Conservation (phyloP, 1,140 invertebrate genomes). For the Heliothis subflexa region DNA sequence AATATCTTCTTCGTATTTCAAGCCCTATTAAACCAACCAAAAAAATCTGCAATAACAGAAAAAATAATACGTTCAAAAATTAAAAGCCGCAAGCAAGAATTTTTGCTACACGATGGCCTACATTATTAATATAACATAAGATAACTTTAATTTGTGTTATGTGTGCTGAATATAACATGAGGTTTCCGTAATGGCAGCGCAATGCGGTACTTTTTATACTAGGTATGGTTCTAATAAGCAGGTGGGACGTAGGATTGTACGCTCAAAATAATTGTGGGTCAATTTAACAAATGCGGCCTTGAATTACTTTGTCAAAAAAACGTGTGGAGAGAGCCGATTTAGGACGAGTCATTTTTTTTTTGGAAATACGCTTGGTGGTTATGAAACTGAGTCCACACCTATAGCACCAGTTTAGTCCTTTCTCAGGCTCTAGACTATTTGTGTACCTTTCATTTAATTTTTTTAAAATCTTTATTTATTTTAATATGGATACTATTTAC, state of each 20-base stretch:
- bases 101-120: not conserved
- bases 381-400: too few relatives aligned
- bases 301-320: constrained; percentile 16
- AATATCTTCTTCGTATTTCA: too few relatives aligned
- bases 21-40: not conserved
- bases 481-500: too few relatives aligned
- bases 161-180: constrained; percentile 46
- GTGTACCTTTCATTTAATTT: too few relatives aligned
- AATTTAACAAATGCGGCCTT: not conserved
- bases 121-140: constrained; percentile 48
- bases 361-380: too few relatives aligned
- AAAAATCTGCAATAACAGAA: not conserved
- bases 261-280: constrained; percentile 34
- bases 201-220: constrained; percentile 47
- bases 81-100: constrained; percentile 23
- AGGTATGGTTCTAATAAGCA: constrained; percentile 37
- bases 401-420: too few relatives aligned
- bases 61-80: not conserved
- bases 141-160: constrained; percentile 48
- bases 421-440: too few relatives aligned
- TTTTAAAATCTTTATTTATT: too few relatives aligned
- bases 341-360: not conserved
- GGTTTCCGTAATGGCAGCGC: constrained; percentile 28
- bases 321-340: not conserved
- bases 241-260: constrained; percentile 37